A percentile compares a stretch with the other conserved stretches of the same genome.
Evolutionary conservation across 1,140 invertebrate species (phyloP).

Genomic region (Venturia canescens): DNA sequence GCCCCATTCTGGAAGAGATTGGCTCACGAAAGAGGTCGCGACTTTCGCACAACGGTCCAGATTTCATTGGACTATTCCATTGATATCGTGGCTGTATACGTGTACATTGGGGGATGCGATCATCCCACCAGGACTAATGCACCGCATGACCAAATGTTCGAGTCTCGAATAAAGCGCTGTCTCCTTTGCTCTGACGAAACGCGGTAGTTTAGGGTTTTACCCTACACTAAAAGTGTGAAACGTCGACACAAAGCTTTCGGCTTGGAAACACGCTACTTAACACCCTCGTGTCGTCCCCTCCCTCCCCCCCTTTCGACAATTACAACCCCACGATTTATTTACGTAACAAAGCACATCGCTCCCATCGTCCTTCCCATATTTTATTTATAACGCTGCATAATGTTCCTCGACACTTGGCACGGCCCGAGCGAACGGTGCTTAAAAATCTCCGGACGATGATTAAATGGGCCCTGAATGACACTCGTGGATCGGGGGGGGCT

Average conservation of each 20-base stretch:
- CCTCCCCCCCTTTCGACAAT: neutral
- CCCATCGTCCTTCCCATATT: neutral
- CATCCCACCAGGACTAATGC: conserved; percentile 74
- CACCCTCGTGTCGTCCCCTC: conserved; percentile 57
- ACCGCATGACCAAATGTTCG: conserved; percentile 72
- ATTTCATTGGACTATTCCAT: conserved; percentile 57
- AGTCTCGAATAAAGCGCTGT: conserved; percentile 70
- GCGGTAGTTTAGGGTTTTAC: conserved; percentile 55
- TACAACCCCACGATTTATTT: conserved; percentile 33
- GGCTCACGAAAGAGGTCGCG: too few species aligned
- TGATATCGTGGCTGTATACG: conserved; percentile 55
- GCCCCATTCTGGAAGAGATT: too few species aligned
- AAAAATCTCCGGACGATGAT: conserved; percentile 34
- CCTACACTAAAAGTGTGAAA: neutral
- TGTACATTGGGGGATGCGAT: conserved; percentile 61
- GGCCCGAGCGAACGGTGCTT: conserved; percentile 4
- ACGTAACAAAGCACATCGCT: conserved; percentile 27
- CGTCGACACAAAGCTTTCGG: conserved; percentile 9
- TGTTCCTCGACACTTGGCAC: conserved; percentile 3
- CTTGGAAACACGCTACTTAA: conserved; percentile 54
- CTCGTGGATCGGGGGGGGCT: neutral
- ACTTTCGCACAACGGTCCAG: neutral
- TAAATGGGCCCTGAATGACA: conserved; percentile 23
- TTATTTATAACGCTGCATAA: conserved; percentile 3
- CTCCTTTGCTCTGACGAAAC: conserved; percentile 56